Evolutionary conservation across 2,797 vertebrate genomes (phyloP).

Genomic region (Melanotaenia parkinsoni): DNA sequence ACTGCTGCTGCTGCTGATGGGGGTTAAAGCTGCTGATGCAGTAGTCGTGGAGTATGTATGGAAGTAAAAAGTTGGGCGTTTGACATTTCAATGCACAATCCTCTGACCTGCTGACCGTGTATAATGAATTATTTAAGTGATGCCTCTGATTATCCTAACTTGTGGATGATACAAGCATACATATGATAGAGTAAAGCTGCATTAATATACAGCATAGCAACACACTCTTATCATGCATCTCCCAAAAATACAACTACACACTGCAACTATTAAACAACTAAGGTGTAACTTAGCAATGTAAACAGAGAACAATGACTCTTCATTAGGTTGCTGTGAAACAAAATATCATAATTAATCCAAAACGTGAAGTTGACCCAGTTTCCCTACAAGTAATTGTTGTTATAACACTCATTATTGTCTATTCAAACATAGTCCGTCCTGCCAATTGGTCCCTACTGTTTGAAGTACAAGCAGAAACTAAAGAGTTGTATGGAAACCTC

Average conservation of each 20-base stretch:
- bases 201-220: background rate
- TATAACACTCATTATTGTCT: background rate
- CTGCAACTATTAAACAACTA: background rate
- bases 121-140: background rate
- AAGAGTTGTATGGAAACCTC: background rate
- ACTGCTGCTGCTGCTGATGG: background rate
- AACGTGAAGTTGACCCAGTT: background rate
- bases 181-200: too few species aligned
- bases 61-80: conserved; percentile 8
- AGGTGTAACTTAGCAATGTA: background rate
- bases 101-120: conserved; percentile 14
- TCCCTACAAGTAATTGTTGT: background rate
- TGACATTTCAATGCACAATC: conserved; percentile 24
- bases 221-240: background rate
- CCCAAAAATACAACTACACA: background rate
- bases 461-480: background rate
- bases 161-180: background rate
- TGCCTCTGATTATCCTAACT: background rate
- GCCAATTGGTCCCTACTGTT: background rate
- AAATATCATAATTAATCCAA: background rate
- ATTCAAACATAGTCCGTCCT: background rate
- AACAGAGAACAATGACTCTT: background rate
- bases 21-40: conserved; percentile 8
- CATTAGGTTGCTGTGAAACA: background rate
- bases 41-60: conserved; percentile 15